Evolutionary conservation across 2,888 invertebrate species (phyloP).

Genomic region (Geophilus truncorum): DNA sequence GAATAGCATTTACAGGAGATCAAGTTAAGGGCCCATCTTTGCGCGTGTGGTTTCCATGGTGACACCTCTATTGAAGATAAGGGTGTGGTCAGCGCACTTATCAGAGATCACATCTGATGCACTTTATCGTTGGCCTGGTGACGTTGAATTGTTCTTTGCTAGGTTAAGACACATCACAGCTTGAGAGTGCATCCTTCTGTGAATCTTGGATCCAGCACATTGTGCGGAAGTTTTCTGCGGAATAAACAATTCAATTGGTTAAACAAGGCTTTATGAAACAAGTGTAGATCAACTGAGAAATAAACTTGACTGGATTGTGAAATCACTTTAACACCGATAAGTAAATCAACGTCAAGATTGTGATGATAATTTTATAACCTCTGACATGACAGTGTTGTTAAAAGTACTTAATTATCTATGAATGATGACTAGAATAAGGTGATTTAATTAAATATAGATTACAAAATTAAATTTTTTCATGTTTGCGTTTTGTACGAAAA

Average conservation of each 20-base stretch:
- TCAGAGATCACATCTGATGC: not conserved
- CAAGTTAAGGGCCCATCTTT: not conserved
- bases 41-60: not conserved
- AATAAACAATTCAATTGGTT: not conserved
- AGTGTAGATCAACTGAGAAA: too few relatives aligned
- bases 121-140: not conserved
- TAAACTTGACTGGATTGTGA: too few relatives aligned
- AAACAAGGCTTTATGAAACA: not conserved
- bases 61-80: not conserved
- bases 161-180: slow-evolving; percentile 1
- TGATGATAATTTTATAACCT: too few relatives aligned
- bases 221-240: not conserved
- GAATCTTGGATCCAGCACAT: slow-evolving; percentile 13
- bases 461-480: too few relatives aligned
- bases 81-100: not conserved
- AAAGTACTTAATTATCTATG: too few relatives aligned
- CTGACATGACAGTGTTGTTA: too few relatives aligned
- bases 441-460: too few relatives aligned
- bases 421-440: too few relatives aligned
- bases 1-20: not conserved
- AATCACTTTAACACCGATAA: too few relatives aligned
- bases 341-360: too few relatives aligned
- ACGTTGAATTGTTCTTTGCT: not conserved
- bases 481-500: too few relatives aligned
- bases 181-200: slow-evolving; percentile 30